A percentile compares a stretch with the other conserved stretches of the same genome.
phyloP scores from a whole-genome alignment of 2,797 vertebrate genomes.

The Anomalospiza imberbis region DNA sequence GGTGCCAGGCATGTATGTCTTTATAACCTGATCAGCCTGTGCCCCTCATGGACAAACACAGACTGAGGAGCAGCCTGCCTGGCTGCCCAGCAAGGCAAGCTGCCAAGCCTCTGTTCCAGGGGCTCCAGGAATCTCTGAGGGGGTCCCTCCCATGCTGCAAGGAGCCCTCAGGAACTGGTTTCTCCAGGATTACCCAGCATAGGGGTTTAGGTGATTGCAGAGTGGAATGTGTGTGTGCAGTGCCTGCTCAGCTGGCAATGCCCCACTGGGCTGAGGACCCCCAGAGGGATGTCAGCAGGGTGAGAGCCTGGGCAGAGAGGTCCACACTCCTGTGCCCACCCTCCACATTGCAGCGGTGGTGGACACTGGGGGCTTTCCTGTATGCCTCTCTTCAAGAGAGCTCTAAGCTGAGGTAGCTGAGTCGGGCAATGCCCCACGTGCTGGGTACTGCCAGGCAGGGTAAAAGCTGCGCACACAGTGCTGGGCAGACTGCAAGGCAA shows the following conservation, averaged over 20 bases:
- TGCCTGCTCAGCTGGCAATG: background rate
- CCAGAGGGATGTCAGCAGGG: background rate
- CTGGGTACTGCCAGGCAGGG: background rate
- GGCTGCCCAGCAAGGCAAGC: background rate
- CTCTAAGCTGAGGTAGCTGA: background rate
- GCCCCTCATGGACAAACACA: background rate
- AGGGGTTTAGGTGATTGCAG: background rate
- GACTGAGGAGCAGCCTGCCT: background rate
- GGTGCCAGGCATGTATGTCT: background rate
- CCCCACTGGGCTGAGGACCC: background rate
- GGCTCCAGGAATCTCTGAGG: background rate
- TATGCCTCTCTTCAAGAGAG: background rate
- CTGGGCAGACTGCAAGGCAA: background rate
- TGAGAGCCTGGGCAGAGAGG: background rate
- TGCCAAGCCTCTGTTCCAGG: background rate
- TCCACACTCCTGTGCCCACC: background rate
- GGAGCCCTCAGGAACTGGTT: background rate
- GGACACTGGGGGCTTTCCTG: background rate
- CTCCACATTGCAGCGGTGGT: accelerated
- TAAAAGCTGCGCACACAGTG: background rate
- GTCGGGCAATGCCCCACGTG: accelerated
- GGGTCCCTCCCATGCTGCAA: background rate
- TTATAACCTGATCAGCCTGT: background rate
- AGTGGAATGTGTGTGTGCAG: background rate
- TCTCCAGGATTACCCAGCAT: background rate